Percentiles rank a stretch among this genome's conserved stretches.
Conservation (phyloP, 2,888 invertebrate genomes). For the Drosophila aldrichi region DNA sequence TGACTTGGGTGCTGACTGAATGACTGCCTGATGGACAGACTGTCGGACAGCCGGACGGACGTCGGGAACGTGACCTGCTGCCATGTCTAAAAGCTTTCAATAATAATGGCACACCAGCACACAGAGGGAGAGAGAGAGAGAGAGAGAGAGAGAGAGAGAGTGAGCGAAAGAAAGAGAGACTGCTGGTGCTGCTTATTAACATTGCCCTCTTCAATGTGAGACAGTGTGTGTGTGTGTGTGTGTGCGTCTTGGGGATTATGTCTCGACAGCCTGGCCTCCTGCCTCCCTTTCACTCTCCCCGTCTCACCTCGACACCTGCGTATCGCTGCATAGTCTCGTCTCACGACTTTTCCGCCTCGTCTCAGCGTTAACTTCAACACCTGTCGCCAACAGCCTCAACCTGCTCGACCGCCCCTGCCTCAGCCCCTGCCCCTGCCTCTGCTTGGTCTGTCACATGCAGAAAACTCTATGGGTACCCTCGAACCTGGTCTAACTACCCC, state of each 20-base stretch:
- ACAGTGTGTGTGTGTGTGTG: background rate
- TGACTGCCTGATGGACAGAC: slow-evolving; percentile 52
- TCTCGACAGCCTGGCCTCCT: slow-evolving; percentile 20
- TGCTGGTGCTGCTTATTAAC: slow-evolving; percentile 56
- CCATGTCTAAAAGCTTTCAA: slow-evolving; percentile 78
- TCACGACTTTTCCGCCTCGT: slow-evolving; percentile 19
- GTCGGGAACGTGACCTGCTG: slow-evolving; percentile 68
- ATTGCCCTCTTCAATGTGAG: slow-evolving; percentile 16
- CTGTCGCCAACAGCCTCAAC: slow-evolving; percentile 37
- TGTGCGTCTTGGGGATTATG: slow-evolving; percentile 62
- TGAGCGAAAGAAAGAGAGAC: slow-evolving; percentile 11
- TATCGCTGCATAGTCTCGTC: slow-evolving; percentile 17
- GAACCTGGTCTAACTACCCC: slow-evolving; percentile 1
- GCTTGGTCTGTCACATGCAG: slow-evolving; percentile 4
- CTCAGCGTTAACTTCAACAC: slow-evolving; percentile 58
- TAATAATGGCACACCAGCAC: slow-evolving; percentile 56
- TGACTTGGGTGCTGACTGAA: slow-evolving; percentile 62
- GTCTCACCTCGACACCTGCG: background rate
- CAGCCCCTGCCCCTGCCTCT: no score
- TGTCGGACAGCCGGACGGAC: slow-evolving; percentile 29
- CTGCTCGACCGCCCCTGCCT: background rate
- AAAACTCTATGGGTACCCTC: background rate
- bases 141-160: slow-evolving; percentile 15
- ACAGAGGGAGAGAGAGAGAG: background rate
- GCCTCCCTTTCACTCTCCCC: background rate